Conservation (phyloP, 23 tunicate species). For the Ciona savignyi region DNA sequence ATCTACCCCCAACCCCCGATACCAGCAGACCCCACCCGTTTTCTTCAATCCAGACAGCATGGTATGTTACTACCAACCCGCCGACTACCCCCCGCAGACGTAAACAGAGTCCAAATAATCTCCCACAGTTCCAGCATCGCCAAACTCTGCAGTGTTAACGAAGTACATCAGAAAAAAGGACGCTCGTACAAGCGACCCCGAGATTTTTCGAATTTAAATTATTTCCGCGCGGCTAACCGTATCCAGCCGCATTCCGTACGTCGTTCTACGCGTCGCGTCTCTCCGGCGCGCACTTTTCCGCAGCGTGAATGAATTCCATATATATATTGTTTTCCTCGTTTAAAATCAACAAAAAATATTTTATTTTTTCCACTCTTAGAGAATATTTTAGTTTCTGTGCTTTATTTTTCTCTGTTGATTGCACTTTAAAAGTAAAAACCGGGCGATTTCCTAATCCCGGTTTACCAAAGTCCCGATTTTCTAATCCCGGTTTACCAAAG, state of each 20-base stretch:
- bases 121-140: not conserved
- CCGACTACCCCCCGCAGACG: slow-evolving; percentile 6
- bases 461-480: no score
- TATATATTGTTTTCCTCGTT: not conserved
- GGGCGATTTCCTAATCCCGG: no score
- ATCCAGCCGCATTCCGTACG: no score
- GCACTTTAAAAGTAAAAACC: no score
- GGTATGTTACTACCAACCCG: slow-evolving; percentile 47
- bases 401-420: not conserved
- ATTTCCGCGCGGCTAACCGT: no score
- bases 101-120: not conserved
- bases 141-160: not conserved
- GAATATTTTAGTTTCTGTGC: not conserved
- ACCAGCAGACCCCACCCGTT: slow-evolving; percentile 18
- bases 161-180: not conserved
- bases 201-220: no score
- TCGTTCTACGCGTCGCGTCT: not conserved
- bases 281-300: not conserved
- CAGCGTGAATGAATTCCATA: no score
- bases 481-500: no score
- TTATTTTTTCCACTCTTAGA: not conserved
- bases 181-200: no score
- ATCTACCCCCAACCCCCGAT: not conserved
- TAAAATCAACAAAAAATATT: not conserved
- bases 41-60: slow-evolving; percentile 31